Base-by-base conservation (phyloP, 2,888 invertebrate genomes). In the Auanema sp. region DNA sequence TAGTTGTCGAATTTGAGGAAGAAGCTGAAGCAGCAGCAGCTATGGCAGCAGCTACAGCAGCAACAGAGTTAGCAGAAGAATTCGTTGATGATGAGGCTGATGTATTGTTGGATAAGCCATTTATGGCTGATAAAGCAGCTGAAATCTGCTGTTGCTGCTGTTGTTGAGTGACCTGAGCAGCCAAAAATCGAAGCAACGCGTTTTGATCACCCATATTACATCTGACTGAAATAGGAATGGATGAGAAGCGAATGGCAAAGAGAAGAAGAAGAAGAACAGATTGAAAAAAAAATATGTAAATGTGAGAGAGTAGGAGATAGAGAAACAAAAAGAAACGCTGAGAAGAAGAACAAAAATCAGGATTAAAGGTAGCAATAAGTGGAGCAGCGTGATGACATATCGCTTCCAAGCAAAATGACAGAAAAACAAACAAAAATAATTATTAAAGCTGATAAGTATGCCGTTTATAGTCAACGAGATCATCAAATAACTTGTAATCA, bases 111-210 rank as follows among this genome's bases (percentile, higher is more conserved):
- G 50, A 16, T 21, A 50, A 16, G 50, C 50, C 50, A 24, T 24
- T 24, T 21, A 50, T 16, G 50, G 50, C 50, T 23, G 25, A 18
- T 16, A 53, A 18, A 11, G 21, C 24, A 21, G 41, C 23, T 8
- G 49, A 18, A n/a, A 23, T 51, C 8, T 65, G 56, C 42, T 61
- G 64, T 41, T 60, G 62, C 33, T 65, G 67, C 25, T 63, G 68
- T 25, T 62, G 61, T 23, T 33, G 61, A 24, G 65, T 60, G 21
- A 25, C 63, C n/a, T 55, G 55, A 11, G 68, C 68, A 24, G 68
- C 69, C 21, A 72, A 33, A n/a, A 72, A 54, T 8, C 68, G 60
- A 16, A 72, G 24, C 24, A 72, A 53, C 33, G 64, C 58, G 55
- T 62, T 63, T 43, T 66, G 69, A 58, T 69, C 59, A 64, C 51